Evolutionary conservation across 2,113 vertebrate species (phyloP), one percentile per base, ranked within the genome.

Genomic region (Chaetorhynchus papuensis): DNA sequence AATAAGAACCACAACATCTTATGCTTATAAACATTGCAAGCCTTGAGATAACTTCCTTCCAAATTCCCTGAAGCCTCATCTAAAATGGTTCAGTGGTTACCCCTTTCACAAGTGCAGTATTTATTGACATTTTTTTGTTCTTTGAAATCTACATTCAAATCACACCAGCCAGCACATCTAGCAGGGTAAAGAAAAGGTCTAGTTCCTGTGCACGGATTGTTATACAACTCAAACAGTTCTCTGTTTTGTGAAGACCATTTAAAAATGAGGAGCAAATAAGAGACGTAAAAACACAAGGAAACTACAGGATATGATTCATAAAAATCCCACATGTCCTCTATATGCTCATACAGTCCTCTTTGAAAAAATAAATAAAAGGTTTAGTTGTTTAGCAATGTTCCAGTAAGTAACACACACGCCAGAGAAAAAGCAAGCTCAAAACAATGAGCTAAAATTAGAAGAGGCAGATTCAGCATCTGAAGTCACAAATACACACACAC

Each of bases 251-350:
- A 96, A 95, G 91, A 63, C 85, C 91, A 83, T 90, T 97, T 96
- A 94, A 96, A 97, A 97, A 47, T 3, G 87, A 92, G 92, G 94
- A 96, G 65, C 33, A 4, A 98, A 84, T 93, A 97, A 96, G 88
- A 97, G 96, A 97, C 95, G 77, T 42, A 80, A 41, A 53, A 50
- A 57, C 45, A 91, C 78, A 93, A 97, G 89, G 81, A 98, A 97
- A 96, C 96, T 96, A 97, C 97, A 98, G 97, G 97, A 98, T 98
- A 96, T 98, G 98, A 98, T 98, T 98, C 97, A 98, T 98, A 97
- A 98, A 98, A 98, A 97, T 96, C 97, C 97, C 97, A 97, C 44
- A 60, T 98, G 90, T 97, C 94, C 87, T 97, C 96, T 96, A 96
- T 97, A 96, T 78, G 93, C 91, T 92, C 92, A 94, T 83, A 77